A percentile compares a stretch with the other conserved stretches of the same genome.
Conservation (phyloP, 2,888 invertebrate species). For the Ypsolopha sequella region DNA sequence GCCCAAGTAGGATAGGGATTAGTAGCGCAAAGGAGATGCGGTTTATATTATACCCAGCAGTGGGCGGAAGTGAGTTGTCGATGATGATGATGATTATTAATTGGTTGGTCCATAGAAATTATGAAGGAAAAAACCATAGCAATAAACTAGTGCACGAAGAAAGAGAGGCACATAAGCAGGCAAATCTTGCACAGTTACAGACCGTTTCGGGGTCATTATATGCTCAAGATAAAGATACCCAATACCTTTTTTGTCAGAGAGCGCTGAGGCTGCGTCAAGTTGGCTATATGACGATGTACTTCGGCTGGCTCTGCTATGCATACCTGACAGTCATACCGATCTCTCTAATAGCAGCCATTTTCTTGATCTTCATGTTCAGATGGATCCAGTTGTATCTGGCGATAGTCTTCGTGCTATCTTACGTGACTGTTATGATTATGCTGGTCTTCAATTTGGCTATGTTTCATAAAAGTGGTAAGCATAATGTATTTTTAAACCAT, state of each 20-base stretch:
- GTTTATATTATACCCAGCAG: too few relatives aligned
- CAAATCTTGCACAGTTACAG: too few relatives aligned
- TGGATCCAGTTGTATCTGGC: slow-evolving; percentile 48
- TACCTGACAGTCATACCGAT: slow-evolving; percentile 39
- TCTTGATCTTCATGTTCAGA: slow-evolving; percentile 47
- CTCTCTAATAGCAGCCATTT: slow-evolving; percentile 34
- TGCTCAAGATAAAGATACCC: not conserved
- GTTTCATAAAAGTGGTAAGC: slow-evolving; percentile 41
- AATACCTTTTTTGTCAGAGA: slow-evolving; percentile 22
- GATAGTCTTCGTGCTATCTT: slow-evolving; percentile 32
- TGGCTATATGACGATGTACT: slow-evolving; percentile 36
- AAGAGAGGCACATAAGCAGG: not conserved
- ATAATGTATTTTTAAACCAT: not conserved
- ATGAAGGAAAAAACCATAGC: too few relatives aligned
- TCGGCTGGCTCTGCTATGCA: slow-evolving; percentile 42
- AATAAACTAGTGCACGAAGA: not conserved
- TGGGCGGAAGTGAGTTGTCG: too few relatives aligned
- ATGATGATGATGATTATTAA: too few relatives aligned
- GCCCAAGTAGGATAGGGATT: too few relatives aligned
- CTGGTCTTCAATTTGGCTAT: slow-evolving; percentile 46
- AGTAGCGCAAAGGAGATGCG: too few relatives aligned
- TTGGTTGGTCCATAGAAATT: too few relatives aligned
- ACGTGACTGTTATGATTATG: slow-evolving; percentile 45
- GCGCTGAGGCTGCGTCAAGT: slow-evolving; percentile 42
- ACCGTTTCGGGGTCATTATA: not conserved